Evolutionary conservation across 2,797 vertebrate genomes (phyloP).

Genomic region (Lagorchestes hirsutus): DNA sequence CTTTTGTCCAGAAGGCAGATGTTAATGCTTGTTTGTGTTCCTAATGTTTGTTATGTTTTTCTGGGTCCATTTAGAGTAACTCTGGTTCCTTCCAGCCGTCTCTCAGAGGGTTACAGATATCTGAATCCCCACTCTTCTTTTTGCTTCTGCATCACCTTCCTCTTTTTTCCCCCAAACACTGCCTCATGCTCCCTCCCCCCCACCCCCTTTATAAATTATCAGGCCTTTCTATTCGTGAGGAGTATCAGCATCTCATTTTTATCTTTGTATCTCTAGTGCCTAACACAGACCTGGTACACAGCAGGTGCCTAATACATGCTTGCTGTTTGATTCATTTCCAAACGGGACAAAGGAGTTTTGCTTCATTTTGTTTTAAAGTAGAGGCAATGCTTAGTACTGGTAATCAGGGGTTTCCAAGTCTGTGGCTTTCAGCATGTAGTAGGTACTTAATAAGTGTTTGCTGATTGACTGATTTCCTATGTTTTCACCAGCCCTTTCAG

Average conservation of each 20-base stretch:
- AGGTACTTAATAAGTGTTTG: background rate
- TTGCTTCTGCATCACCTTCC: background rate
- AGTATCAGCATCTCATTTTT: background rate
- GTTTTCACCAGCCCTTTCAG: background rate
- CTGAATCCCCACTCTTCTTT: background rate
- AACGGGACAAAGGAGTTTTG: background rate
- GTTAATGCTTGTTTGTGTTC: constrained; percentile 67
- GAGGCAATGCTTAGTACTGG: background rate
- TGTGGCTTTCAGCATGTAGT: background rate
- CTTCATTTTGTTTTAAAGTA: background rate
- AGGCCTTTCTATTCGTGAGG: background rate
- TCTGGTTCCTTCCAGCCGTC: constrained; percentile 55
- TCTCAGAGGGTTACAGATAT: background rate
- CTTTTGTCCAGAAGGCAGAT: constrained; percentile 36
- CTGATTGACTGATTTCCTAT: background rate
- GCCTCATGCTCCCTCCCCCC: background rate
- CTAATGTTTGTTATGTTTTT: constrained; percentile 72
- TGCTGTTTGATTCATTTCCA: background rate
- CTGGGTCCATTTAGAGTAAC: constrained; percentile 21
- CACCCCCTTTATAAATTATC: background rate
- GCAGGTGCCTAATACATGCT: background rate
- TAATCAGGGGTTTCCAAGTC: background rate
- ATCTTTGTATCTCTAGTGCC: background rate
- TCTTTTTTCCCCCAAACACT: constrained; percentile 22
- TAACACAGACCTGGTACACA: background rate